A percentile compares a stretch with the other conserved stretches of the same genome.
These are phyloP conservation scores for Zeugodacus cucurbitae DNA, from an alignment of 1,140 invertebrate genomes.

Conservation along the genomic window DNA sequence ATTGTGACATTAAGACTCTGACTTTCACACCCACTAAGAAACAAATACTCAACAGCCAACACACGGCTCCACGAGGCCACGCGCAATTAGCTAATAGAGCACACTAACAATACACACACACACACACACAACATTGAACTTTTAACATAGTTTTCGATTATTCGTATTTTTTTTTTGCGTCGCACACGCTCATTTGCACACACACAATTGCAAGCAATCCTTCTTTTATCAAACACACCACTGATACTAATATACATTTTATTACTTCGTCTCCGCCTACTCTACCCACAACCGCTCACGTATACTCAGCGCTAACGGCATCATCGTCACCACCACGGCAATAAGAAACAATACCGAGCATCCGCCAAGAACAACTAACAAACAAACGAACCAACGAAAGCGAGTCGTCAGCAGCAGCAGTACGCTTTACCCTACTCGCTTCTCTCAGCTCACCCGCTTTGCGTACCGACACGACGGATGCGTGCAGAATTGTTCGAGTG, in stretches of 20 bases:
- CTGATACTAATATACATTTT: neutral
- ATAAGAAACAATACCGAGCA: neutral
- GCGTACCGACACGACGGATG: neutral
- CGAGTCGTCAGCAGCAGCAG: neutral
- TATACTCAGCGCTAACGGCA: neutral
- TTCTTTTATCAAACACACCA: neutral
- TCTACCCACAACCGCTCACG: no score
- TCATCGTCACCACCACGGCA: neutral
- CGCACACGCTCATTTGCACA: neutral
- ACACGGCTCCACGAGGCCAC: neutral
- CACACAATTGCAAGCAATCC: neutral
- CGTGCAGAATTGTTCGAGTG: neutral
- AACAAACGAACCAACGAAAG: neutral
- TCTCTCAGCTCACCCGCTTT: neutral
- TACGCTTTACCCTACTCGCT: neutral
- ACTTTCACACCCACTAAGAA: neutral
- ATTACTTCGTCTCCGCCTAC: neutral
- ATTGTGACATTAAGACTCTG: neutral
- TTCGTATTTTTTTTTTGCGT: neutral
- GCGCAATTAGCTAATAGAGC: neutral
- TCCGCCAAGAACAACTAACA: neutral
- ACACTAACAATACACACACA: neutral
- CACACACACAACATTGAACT: neutral
- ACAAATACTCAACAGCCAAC: neutral
- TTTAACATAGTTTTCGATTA: neutral